These are phyloP conservation scores for Eupithecia abbreviata DNA, from an alignment of 2,888 invertebrate genomes.

Conservation along the genomic window DNA sequence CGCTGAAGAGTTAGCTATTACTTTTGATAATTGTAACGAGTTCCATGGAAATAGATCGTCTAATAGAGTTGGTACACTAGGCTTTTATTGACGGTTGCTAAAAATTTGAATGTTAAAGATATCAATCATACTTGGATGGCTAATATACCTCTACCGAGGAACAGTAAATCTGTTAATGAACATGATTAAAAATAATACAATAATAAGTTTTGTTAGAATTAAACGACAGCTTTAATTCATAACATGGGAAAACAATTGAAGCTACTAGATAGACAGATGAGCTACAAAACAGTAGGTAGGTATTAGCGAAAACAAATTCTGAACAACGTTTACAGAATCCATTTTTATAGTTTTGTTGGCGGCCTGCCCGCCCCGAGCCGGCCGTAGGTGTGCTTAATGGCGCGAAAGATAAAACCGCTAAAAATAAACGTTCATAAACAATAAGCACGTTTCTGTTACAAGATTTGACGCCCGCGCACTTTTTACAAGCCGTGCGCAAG, in stretches of 20 bases:
- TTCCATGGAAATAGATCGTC: not conserved
- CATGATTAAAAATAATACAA: not conserved
- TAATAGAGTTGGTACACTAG: not conserved
- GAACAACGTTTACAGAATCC: conserved; percentile 62
- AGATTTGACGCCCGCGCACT: conserved; percentile 58
- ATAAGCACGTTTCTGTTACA: conserved; percentile 68
- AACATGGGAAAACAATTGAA: not conserved
- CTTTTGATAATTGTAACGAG: not conserved
- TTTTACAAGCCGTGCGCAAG: conserved; percentile 47
- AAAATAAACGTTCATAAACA: conserved; percentile 81
- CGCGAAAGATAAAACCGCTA: conserved; percentile 78
- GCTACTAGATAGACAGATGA: not conserved
- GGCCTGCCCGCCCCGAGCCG: conserved; percentile 65
- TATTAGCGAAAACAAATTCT: conserved; percentile 59
- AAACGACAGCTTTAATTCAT: not conserved
- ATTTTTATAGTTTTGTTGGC: conserved; percentile 80
- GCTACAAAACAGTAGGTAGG: conserved; percentile 40
- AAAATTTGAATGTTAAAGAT: not conserved
- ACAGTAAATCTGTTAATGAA: not conserved
- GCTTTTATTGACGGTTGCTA: not conserved
- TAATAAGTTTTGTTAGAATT: not conserved
- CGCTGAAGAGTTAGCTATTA: not conserved
- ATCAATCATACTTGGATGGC: not conserved
- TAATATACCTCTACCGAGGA: not conserved
- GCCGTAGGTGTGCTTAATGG: conserved; percentile 76